Evolutionary conservation across 2,888 invertebrate genomes (phyloP).

Genomic region (Eupithecia centaureata): DNA sequence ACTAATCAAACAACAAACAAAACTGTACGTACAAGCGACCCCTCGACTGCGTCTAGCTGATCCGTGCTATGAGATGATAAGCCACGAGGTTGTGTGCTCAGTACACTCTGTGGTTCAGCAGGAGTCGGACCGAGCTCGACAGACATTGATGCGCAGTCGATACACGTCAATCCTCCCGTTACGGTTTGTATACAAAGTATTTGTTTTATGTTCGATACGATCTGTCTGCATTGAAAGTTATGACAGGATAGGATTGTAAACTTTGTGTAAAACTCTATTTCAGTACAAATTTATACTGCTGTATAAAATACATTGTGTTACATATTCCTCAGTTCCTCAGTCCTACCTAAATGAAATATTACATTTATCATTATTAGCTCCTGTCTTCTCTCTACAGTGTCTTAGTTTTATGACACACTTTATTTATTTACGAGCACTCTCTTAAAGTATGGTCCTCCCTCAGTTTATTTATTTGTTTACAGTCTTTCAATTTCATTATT

Average conservation of each 20-base stretch:
- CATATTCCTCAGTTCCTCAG: background rate
- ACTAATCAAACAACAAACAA: too few species aligned
- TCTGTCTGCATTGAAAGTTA: constrained; percentile 15
- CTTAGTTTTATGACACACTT: background rate
- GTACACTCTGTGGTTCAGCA: too few species aligned
- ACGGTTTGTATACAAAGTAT: constrained; percentile 18
- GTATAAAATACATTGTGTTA: background rate
- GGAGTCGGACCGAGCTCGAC: constrained; percentile 18
- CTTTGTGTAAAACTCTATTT: background rate
- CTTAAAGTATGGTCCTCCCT: background rate
- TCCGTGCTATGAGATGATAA: background rate
- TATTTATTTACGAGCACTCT: background rate
- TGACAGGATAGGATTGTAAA: background rate
- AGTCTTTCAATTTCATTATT: too few species aligned
- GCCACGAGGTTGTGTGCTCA: constrained; percentile 17
- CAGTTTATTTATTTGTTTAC: background rate
- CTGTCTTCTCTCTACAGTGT: background rate
- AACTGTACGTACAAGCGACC: too few species aligned
- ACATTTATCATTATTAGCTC: background rate
- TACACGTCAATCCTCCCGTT: constrained; percentile 3
- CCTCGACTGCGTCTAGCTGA: too few species aligned
- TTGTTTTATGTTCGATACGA: background rate
- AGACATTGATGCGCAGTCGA: constrained; percentile 28
- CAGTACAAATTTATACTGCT: background rate
- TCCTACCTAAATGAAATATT: background rate